Percentiles rank a stretch among this genome's conserved stretches.
Conservation (phyloP, 2,797 vertebrate species). For the Allobates femoralis region DNA sequence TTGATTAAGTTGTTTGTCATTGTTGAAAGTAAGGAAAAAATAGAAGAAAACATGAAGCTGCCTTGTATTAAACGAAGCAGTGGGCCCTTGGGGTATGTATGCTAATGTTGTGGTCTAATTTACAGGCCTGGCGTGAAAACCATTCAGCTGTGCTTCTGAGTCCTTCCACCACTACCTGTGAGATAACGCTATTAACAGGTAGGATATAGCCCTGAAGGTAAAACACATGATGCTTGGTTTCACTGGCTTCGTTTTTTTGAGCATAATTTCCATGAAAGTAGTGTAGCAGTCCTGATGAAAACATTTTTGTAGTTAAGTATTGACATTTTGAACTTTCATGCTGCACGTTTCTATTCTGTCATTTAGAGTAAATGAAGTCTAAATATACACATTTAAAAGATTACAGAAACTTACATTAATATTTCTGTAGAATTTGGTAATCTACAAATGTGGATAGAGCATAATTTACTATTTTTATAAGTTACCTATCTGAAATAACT, state of each 20-base stretch:
- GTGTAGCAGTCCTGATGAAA: constrained; percentile 25
- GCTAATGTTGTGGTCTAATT: constrained; percentile 62
- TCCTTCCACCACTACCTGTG: constrained; percentile 60
- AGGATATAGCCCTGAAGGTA: constrained; percentile 58
- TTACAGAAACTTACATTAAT: background rate
- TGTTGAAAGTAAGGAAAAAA: constrained; percentile 34
- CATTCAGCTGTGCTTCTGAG: constrained; percentile 59
- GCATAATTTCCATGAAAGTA: constrained; percentile 44
- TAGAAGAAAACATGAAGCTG: constrained; percentile 43
- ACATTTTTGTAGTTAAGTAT: background rate
- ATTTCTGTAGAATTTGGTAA: background rate
- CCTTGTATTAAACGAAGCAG: constrained; percentile 37
- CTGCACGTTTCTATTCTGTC: background rate
- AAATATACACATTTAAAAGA: background rate
- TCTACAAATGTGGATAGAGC: background rate
- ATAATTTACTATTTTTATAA: background rate
- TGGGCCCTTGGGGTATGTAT: constrained; percentile 51
- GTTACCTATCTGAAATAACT: no score
- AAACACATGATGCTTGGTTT: constrained; percentile 39
- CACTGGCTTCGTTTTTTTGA: constrained; percentile 38
- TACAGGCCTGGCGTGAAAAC: constrained; percentile 62
- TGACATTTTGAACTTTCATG: background rate
- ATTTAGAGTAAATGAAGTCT: background rate
- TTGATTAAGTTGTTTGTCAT: constrained; percentile 48
- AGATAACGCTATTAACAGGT: constrained; percentile 63